These are phyloP conservation scores for Blennius ocellaris DNA, from an alignment of 2,113 vertebrate genomes.

Conservation along the genomic window DNA sequence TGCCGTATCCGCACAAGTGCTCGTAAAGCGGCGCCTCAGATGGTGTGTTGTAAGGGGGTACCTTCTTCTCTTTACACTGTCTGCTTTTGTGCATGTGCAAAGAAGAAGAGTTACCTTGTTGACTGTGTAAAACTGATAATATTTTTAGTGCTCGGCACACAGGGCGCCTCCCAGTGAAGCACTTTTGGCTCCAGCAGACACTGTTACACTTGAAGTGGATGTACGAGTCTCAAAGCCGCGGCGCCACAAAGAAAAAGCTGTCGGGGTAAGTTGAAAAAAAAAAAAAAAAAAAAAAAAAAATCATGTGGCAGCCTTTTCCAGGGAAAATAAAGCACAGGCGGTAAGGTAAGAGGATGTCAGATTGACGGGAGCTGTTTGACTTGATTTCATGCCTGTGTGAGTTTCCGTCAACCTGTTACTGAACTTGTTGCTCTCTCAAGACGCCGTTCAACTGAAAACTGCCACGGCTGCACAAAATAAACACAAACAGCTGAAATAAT, in stretches of 20 bases:
- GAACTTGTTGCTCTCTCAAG: slow-evolving; percentile 48
- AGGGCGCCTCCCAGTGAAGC: slow-evolving; percentile 26
- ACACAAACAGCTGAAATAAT: slow-evolving; percentile 27
- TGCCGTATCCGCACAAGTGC: slow-evolving; percentile 29
- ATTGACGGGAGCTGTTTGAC: slow-evolving; percentile 28
- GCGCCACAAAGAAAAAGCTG: slow-evolving; percentile 34
- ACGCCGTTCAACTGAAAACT: slow-evolving; percentile 30
- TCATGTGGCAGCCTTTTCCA: slow-evolving; percentile 7
- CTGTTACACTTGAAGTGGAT: slow-evolving; percentile 15
- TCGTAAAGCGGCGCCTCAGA: slow-evolving; percentile 31
- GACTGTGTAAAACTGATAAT: slow-evolving; percentile 9
- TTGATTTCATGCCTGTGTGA: slow-evolving; percentile 48
- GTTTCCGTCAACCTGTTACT: slow-evolving; percentile 41
- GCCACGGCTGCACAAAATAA: slow-evolving; percentile 13
- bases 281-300: no score
- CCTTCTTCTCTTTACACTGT: slow-evolving; percentile 19
- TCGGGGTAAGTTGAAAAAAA: slow-evolving; percentile 30
- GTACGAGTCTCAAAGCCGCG: slow-evolving; percentile 36
- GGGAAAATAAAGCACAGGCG: slow-evolving; percentile 24
- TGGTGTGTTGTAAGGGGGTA: slow-evolving; percentile 21
- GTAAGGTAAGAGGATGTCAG: slow-evolving; percentile 16
- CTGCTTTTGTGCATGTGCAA: slow-evolving; percentile 33
- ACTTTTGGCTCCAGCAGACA: slow-evolving; percentile 25
- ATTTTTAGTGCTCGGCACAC: slow-evolving; percentile 3
- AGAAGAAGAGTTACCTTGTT: slow-evolving; percentile 22